Conservation (phyloP, 2,797 vertebrate genomes). For the Anas bernieri region DNA sequence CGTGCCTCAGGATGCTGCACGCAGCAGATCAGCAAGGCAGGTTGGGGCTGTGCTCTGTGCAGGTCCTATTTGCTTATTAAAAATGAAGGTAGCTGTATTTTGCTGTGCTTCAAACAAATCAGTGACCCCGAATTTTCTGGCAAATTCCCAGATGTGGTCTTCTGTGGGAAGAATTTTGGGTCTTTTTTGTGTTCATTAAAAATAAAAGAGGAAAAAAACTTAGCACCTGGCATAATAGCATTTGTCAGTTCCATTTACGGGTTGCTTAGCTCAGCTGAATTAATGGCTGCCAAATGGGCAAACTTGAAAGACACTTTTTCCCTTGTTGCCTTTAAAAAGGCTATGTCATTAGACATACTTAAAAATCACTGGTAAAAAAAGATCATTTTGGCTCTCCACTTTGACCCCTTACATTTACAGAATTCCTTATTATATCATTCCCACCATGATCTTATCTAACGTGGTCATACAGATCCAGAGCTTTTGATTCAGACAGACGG, state of each 20-base stretch:
- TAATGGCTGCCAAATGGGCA: slow-evolving; percentile 65
- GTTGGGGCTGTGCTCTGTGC: background rate
- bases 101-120: slow-evolving; percentile 26
- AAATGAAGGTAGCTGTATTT: slow-evolving; percentile 45
- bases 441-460: background rate
- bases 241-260: slow-evolving; percentile 69
- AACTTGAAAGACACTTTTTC: slow-evolving; percentile 47
- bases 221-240: slow-evolving; percentile 42
- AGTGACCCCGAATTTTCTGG: slow-evolving; percentile 33
- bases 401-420: slow-evolving; percentile 2
- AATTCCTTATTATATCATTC: slow-evolving; percentile 3
- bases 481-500: background rate
- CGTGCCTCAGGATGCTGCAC: background rate
- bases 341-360: slow-evolving; percentile 39
- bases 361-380: slow-evolving; percentile 47
- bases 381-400: background rate
- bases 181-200: slow-evolving; percentile 61
- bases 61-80: slow-evolving; percentile 30
- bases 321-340: slow-evolving; percentile 44
- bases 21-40: background rate
- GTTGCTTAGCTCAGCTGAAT: slow-evolving; percentile 71
- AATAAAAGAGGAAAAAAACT: slow-evolving; percentile 53
- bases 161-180: background rate
- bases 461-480: background rate
- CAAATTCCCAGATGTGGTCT: background rate